Conservation (phyloP, 2,113 vertebrate genomes). For the Cynocephalus volans region DNA sequence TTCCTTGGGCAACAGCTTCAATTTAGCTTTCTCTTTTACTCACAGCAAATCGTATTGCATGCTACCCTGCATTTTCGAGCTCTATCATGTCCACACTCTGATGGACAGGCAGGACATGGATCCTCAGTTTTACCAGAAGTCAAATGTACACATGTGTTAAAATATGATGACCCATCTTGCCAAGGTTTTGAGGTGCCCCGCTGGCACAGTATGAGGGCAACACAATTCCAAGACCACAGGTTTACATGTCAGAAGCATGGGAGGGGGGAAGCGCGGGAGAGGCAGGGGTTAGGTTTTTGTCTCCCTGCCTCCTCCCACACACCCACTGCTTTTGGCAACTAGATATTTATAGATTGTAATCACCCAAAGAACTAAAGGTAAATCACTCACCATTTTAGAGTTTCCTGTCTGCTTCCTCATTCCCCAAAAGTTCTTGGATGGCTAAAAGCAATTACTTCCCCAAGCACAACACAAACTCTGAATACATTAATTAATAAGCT, state of each 20-base stretch:
- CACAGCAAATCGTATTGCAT: accelerated
- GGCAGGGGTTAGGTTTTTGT: neutral
- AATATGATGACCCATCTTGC: neutral
- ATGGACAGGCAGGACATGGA: neutral
- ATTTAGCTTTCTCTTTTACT: neutral
- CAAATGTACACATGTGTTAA: neutral
- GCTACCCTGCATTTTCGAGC: accelerated
- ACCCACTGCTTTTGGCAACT: neutral
- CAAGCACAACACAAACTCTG: neutral
- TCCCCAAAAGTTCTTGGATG: neutral
- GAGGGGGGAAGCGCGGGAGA: neutral
- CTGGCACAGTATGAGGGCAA: neutral
- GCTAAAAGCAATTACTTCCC: neutral
- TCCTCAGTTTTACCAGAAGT: neutral
- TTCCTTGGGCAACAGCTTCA: neutral
- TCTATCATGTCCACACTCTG: neutral
- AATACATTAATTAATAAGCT: neutral
- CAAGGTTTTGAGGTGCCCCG: neutral
- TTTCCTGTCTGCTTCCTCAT: neutral
- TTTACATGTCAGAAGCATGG: neutral
- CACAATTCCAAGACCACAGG: accelerated
- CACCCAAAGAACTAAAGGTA: neutral
- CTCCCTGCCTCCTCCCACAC: neutral
- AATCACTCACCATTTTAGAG: neutral
- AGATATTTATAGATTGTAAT: neutral